phyloP scores from a whole-genome alignment of 2,797 vertebrate species.

The Smutsia gigantea region DNA sequence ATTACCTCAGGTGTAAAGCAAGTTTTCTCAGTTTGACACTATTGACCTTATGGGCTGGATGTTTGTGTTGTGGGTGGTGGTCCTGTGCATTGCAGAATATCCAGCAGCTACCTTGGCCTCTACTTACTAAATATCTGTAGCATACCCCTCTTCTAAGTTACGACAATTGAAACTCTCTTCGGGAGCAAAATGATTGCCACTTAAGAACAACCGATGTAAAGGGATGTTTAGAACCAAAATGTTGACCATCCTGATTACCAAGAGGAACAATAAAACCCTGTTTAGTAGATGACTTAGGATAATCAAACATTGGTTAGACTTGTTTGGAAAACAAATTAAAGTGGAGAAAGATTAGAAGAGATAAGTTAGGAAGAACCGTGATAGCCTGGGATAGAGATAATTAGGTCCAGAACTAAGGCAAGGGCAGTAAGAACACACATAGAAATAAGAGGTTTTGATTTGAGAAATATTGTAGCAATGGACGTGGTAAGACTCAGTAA shows the following conservation, averaged over 20 bases:
- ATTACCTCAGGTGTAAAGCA: neutral
- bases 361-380: neutral
- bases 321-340: neutral
- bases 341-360: neutral
- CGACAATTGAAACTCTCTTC: neutral
- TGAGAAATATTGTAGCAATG: slow-evolving; percentile 12
- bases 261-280: neutral
- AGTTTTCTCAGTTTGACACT: neutral
- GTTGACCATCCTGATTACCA: neutral
- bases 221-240: neutral
- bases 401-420: neutral
- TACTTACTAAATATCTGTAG: neutral
- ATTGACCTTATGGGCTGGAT: neutral
- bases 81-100: neutral
- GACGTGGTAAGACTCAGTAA: neutral
- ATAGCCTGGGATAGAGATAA: neutral
- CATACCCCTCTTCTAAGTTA: neutral
- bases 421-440: neutral
- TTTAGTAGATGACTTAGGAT: neutral
- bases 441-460: neutral
- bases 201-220: neutral
- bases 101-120: neutral
- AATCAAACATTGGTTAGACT: neutral
- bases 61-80: neutral
- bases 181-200: rapidly evolving